Conservation (phyloP, 2,113 vertebrate species). For the Hippocampus mohnikei region DNA sequence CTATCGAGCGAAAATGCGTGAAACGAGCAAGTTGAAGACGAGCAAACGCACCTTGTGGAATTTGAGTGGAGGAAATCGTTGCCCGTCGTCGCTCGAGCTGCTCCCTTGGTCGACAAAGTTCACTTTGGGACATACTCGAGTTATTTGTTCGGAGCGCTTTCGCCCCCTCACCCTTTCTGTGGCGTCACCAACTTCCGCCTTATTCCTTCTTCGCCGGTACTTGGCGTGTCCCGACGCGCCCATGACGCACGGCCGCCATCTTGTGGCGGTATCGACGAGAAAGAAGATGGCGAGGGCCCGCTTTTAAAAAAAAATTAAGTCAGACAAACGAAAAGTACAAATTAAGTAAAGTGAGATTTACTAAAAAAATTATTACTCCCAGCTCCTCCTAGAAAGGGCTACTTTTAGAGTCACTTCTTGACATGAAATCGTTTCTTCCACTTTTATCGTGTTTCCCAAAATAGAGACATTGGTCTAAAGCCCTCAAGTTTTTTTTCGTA, state of each 20-base stretch:
- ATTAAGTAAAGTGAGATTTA: no score
- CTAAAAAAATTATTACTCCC: no score
- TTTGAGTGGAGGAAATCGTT: not conserved
- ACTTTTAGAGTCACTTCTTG: no score
- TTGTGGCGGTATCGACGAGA: not conserved
- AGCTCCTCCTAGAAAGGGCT: no score
- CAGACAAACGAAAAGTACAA: no score
- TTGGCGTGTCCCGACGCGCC: not conserved
- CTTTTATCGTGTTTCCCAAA: no score
- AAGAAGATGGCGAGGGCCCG: no score
- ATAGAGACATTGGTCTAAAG: no score
- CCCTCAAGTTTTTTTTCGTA: no score
- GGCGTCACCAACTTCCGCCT: not conserved
- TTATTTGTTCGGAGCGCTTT: not conserved
- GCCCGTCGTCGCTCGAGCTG: not conserved
- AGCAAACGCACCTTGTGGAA: not conserved
- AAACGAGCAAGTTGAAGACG: not conserved
- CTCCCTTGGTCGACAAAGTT: not conserved
- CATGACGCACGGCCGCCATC: not conserved
- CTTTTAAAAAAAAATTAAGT: no score
- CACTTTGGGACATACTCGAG: not conserved
- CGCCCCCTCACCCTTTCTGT: not conserved
- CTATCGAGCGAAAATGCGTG: not conserved
- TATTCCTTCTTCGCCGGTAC: not conserved
- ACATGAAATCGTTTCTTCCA: no score